Conservation (phyloP, 2,888 invertebrate species). For the Agrenia bidenticulata region DNA sequence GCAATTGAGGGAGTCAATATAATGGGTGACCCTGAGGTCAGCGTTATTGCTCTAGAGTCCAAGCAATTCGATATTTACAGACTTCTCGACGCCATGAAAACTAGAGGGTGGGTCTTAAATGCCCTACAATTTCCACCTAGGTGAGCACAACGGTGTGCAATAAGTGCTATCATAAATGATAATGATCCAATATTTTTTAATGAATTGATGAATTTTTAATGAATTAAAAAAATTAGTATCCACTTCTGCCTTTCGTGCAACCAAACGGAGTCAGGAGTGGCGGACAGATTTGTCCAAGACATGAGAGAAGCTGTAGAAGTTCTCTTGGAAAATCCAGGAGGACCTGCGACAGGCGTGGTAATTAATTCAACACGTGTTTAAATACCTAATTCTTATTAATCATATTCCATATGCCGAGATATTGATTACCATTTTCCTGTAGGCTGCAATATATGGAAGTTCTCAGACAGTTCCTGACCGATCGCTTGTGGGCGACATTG, state of each 20-base stretch:
- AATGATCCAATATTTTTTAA: too few species aligned
- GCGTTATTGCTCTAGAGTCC: constrained; percentile 87
- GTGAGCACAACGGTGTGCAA: too few species aligned
- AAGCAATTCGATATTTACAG: constrained; percentile 85
- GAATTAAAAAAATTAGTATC: constrained; percentile 62
- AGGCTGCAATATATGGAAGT: constrained; percentile 92
- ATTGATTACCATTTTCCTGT: constrained; percentile 55
- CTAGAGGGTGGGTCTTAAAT: constrained; percentile 89
- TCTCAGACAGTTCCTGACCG: constrained; percentile 89
- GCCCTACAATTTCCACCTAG: constrained; percentile 71
- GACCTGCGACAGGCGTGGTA: constrained; percentile 55
- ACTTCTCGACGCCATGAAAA: constrained; percentile 73
- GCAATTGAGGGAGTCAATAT: constrained; percentile 77
- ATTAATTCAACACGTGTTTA: not conserved
- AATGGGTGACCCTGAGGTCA: constrained; percentile 84
- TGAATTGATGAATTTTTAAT: not conserved
- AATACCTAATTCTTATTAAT: not conserved
- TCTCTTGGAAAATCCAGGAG: constrained; percentile 67
- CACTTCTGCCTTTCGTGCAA: constrained; percentile 91
- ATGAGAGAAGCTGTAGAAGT: constrained; percentile 64
- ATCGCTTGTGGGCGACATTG: constrained; percentile 83
- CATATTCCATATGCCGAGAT: too few species aligned
- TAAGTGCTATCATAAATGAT: too few species aligned
- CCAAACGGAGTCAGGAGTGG: constrained; percentile 81
- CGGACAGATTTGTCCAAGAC: constrained; percentile 75